A percentile compares a stretch with the other conserved stretches of the same genome.
Evolutionary conservation across 2,888 invertebrate species (phyloP).

Genomic region (Hartigia nigra): DNA sequence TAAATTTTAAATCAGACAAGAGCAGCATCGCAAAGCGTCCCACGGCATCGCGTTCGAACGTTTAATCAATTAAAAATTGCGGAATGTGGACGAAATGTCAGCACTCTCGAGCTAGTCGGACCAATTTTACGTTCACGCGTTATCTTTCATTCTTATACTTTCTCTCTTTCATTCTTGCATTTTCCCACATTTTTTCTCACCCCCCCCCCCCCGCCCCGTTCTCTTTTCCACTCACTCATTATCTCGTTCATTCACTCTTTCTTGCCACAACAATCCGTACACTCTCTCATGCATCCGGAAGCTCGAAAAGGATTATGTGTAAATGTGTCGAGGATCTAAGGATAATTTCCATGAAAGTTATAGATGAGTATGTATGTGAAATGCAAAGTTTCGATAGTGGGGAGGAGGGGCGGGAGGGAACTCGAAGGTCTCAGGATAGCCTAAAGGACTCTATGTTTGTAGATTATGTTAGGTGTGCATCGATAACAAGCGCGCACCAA

Average conservation of each 20-base stretch:
- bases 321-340: neutral
- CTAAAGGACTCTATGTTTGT: slow-evolving; percentile 20
- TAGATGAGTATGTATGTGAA: neutral
- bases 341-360: neutral
- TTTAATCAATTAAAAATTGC: neutral
- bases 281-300: neutral
- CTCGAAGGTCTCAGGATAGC: slow-evolving; percentile 11
- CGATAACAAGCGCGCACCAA: slow-evolving; percentile 32
- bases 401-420: neutral
- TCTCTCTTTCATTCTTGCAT: slow-evolving; percentile 25
- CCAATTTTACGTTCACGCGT: neutral
- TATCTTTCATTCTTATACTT: neutral
- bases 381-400: neutral
- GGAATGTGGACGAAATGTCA: slow-evolving; percentile 32
- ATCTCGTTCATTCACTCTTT: slow-evolving; percentile 19
- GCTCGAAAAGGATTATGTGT: neutral
- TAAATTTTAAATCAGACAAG: neutral
- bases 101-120: slow-evolving; percentile 11
- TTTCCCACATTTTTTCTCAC: slow-evolving; percentile 10
- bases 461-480: slow-evolving; percentile 33
- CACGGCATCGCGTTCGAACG: slow-evolving; percentile 15
- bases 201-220: slow-evolving; percentile 8
- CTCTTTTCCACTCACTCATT: slow-evolving; percentile 7
- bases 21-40: neutral
- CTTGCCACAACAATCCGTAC: slow-evolving; percentile 4